Conservation (phyloP, 1,140 invertebrate species). For the Drosophila sproati region DNA sequence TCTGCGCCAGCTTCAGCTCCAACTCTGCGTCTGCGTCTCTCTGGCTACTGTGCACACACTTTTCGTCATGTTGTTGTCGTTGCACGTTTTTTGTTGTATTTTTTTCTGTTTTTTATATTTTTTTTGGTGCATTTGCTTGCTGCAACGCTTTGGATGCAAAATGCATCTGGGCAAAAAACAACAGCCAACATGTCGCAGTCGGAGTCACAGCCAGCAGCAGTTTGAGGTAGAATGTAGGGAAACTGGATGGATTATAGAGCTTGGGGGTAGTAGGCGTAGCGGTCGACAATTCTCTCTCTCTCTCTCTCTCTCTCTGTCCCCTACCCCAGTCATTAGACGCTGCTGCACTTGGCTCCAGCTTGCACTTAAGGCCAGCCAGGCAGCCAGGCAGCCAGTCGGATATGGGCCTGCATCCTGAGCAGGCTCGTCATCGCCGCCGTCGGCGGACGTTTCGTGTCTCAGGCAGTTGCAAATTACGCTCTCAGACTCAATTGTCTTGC, state of each 20-base stretch:
- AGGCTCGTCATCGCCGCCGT: conserved; percentile 29
- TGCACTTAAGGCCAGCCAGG: conserved; percentile 56
- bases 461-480: conserved; percentile 82
- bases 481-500: conserved; percentile 81
- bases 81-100: conserved; percentile 36
- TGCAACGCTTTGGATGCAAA: conserved; percentile 69
- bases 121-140: conserved; percentile 75
- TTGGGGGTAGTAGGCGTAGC: conserved; percentile 44
- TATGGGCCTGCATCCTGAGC: conserved; percentile 65
- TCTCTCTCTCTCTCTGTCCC: neutral
- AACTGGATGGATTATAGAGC: conserved; percentile 7
- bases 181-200: conserved; percentile 64
- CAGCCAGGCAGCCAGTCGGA: conserved; percentile 55
- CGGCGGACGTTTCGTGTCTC: conserved; percentile 52
- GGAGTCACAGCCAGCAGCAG: conserved; percentile 12
- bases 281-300: conserved; percentile 9
- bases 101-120: conserved; percentile 33
- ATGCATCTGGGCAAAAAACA: conserved; percentile 72
- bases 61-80: conserved; percentile 60
- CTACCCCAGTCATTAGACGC: conserved; percentile 68
- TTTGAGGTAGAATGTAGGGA: conserved; percentile 1
- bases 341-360: conserved; percentile 56
- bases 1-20: conserved; percentile 51
- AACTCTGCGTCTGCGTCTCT: conserved; percentile 12
- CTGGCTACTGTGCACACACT: conserved; percentile 74